A percentile compares a stretch with the other conserved stretches of the same genome.
Evolutionary conservation across 2,888 invertebrate species (phyloP).

Genomic region (Ophion ellenae): DNA sequence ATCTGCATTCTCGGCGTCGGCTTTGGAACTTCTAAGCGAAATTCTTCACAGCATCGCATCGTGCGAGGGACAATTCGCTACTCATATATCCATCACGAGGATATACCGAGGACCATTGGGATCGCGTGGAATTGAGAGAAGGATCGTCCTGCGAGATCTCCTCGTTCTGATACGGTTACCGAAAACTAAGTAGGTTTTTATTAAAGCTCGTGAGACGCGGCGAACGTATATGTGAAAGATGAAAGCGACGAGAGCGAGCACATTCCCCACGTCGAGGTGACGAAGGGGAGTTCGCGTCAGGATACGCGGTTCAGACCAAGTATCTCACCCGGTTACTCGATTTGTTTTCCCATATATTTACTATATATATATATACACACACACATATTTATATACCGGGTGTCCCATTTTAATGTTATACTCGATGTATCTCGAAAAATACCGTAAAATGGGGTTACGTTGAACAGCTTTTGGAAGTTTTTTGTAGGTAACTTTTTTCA

Average conservation of each 20-base stretch:
- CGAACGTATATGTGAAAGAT: slow-evolving; percentile 60
- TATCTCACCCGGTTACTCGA: slow-evolving; percentile 44
- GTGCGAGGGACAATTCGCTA: slow-evolving; percentile 10
- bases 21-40: not conserved
- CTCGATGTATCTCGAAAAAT: too few species aligned
- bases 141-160: slow-evolving; percentile 10
- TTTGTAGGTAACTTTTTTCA: too few species aligned
- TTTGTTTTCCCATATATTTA: slow-evolving; percentile 7
- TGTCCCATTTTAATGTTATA: too few species aligned
- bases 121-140: not conserved
- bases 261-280: slow-evolving; percentile 76
- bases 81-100: not conserved
- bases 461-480: too few species aligned
- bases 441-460: too few species aligned
- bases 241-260: slow-evolving; percentile 68
- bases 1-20: not conserved
- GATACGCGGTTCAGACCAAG: slow-evolving; percentile 32
- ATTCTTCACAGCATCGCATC: not conserved
- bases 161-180: slow-evolving; percentile 8
- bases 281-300: slow-evolving; percentile 70
- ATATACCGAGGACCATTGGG: slow-evolving; percentile 7
- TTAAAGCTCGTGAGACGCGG: slow-evolving; percentile 69
- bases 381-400: too few species aligned
- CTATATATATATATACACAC: not conserved
- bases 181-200: slow-evolving; percentile 76